Conservation (phyloP, 1,140 invertebrate species). For the Papilio polyxenes region DNA sequence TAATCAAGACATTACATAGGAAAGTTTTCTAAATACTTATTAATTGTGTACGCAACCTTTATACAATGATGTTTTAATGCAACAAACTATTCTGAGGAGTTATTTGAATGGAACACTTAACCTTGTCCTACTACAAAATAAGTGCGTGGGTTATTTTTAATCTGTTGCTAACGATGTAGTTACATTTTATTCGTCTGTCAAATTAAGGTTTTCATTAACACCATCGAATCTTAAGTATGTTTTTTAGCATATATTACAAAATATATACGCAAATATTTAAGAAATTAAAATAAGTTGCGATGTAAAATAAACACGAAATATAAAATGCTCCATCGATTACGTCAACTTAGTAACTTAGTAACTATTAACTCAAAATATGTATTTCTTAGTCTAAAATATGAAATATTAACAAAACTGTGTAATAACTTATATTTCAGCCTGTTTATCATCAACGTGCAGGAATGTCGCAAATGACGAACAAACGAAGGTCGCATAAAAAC, state of each 20-base stretch:
- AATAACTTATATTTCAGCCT: background rate
- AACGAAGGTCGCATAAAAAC: background rate
- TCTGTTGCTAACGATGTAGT: conserved; percentile 14
- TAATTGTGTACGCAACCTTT: background rate
- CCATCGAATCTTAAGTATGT: background rate
- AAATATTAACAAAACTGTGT: background rate
- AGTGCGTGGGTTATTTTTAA: conserved; percentile 27
- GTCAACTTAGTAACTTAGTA: no score
- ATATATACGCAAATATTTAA: background rate
- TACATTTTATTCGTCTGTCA: background rate
- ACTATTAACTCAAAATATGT: no score
- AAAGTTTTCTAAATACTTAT: background rate
- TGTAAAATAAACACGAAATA: no score
- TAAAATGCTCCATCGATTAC: no score
- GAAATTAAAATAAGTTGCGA: background rate
- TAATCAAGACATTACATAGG: background rate
- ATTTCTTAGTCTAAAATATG: no score
- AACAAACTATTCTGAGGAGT: background rate
- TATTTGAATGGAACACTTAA: conserved; percentile 2
- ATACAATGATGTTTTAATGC: background rate
- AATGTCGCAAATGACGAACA: background rate
- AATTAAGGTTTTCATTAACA: background rate
- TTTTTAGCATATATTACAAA: background rate
- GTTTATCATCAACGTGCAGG: background rate
- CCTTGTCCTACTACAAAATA: conserved; percentile 13